phyloP scores from a whole-genome alignment of 2,113 vertebrate species.

The Ranitomeya variabilis region DNA sequence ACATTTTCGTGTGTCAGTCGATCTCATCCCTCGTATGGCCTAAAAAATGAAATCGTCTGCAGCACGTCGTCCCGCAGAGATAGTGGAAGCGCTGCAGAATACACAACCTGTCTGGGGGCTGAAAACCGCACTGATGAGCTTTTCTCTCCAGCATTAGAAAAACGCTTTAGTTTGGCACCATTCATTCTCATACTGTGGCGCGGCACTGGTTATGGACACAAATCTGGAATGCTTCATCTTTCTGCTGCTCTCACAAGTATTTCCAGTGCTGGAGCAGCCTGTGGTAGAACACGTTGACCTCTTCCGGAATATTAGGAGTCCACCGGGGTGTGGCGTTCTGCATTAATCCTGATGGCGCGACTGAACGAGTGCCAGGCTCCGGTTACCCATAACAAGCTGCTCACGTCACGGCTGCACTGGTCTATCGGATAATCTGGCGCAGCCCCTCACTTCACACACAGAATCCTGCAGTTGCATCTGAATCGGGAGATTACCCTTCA shows the following conservation, averaged over 20 bases:
- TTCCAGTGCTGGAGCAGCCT: not conserved
- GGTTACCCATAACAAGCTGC: conserved; percentile 25
- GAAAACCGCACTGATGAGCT: no score
- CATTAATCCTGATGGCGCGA: not conserved
- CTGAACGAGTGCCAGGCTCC: not conserved
- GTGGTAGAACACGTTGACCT: not conserved
- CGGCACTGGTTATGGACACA: no score
- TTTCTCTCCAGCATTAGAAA: no score
- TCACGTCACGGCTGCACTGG: not conserved
- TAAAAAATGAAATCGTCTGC: no score
- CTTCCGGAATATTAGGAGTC: not conserved
- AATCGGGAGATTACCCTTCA: no score
- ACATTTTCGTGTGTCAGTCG: no score
- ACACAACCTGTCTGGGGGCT: no score
- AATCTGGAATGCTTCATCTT: not conserved
- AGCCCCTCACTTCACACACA: not conserved
- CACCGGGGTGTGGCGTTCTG: conserved; percentile 15
- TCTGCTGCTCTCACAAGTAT: not conserved
- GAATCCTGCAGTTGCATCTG: not conserved
- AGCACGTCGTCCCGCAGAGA: no score
- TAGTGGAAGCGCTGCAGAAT: no score
- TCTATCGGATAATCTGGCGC: not conserved
- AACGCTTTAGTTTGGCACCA: no score
- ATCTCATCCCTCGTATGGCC: no score
- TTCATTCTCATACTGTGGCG: no score